Evolutionary conservation across 2,888 invertebrate species (phyloP).

Genomic region (Proisotoma minuta): DNA sequence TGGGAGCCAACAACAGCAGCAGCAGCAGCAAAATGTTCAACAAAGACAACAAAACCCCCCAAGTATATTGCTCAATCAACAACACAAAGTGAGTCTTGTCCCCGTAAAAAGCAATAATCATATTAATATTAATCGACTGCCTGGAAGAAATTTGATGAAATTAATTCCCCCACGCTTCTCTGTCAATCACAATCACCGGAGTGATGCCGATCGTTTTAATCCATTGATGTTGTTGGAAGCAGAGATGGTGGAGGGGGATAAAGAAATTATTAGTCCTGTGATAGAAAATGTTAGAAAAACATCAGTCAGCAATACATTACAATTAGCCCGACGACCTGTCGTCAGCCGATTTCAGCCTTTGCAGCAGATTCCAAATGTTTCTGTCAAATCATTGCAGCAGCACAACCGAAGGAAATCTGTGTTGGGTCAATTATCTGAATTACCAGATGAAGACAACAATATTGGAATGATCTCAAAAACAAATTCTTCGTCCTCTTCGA

Average conservation of each 20-base stretch:
- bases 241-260: constrained; percentile 35
- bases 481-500: not conserved
- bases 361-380: constrained; percentile 12
- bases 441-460: constrained; percentile 19
- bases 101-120: not conserved
- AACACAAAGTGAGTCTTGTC: constrained; percentile 1
- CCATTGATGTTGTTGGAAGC: constrained; percentile 39
- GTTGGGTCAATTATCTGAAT: constrained; percentile 22
- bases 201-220: constrained; percentile 20
- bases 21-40: not conserved
- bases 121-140: not conserved
- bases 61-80: constrained; percentile 5
- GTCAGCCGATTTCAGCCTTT: not conserved
- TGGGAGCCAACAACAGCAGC: not conserved
- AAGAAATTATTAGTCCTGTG: constrained; percentile 28
- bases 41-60: not conserved
- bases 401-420: constrained; percentile 22
- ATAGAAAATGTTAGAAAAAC: constrained; percentile 18
- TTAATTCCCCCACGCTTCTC: too few species aligned
- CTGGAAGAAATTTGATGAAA: not conserved
- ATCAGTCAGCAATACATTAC: constrained; percentile 29
- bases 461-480: too few species aligned
- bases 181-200: constrained; percentile 22
- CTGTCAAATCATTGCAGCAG: constrained; percentile 5
- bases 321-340: constrained; percentile 10